Conservation (phyloP, 2,888 invertebrate species). For the Drosophila aldrichi region DNA sequence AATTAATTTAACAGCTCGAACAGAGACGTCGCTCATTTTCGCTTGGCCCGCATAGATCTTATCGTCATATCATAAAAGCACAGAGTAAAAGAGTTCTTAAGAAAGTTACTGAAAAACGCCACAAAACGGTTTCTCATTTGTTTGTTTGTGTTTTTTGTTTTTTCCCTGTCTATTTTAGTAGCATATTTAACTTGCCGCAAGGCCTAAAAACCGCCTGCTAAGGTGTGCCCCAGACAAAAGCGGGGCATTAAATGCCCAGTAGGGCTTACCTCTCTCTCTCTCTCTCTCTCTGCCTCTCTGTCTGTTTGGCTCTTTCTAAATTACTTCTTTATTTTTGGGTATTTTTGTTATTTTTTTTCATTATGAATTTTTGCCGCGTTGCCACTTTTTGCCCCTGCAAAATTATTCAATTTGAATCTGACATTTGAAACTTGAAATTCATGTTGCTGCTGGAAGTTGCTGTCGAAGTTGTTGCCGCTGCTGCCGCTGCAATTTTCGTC, state of each 20-base stretch:
- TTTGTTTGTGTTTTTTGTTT: constrained; percentile 13
- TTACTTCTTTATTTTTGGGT: constrained; percentile 19
- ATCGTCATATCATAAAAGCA: constrained; percentile 65
- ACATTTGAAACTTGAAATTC: constrained; percentile 77
- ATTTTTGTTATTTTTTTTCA: constrained; percentile 1
- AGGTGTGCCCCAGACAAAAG: constrained; percentile 58
- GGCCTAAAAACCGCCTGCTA: constrained; percentile 42
- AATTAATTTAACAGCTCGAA: constrained; percentile 70
- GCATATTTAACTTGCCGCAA: constrained; percentile 51
- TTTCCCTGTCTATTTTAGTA: constrained; percentile 41
- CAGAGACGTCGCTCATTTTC: constrained; percentile 52
- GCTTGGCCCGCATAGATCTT: constrained; percentile 71
- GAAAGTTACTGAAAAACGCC: constrained; percentile 63
- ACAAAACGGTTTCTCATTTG: constrained; percentile 55
- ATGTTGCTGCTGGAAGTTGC: constrained; percentile 44
- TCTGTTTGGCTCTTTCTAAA: constrained; percentile 11
- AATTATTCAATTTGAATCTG: constrained; percentile 61
- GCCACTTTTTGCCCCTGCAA: constrained; percentile 33
- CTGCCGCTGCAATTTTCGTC: constrained; percentile 14
- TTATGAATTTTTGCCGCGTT: constrained; percentile 33
- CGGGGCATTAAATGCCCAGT: constrained; percentile 47
- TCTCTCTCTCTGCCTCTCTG: not conserved
- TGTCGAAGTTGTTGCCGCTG: constrained; percentile 32
- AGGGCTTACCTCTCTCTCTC: constrained; percentile 5
- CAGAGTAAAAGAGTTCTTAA: constrained; percentile 57